Conservation (phyloP, 2,888 invertebrate genomes). For the Carabus problematicus region DNA sequence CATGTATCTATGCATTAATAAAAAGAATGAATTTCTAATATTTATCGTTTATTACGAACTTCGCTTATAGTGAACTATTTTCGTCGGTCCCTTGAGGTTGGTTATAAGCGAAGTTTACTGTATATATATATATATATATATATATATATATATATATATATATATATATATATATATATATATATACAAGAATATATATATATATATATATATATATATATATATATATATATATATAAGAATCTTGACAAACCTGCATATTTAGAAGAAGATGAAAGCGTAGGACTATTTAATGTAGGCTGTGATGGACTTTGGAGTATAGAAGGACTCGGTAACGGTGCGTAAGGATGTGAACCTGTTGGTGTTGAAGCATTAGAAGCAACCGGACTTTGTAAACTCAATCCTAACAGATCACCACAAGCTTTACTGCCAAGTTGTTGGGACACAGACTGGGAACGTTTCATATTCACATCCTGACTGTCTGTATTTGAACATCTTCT, state of each 20-base stretch:
- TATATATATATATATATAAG: background rate
- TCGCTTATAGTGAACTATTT: no score
- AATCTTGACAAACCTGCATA: constrained; percentile 60
- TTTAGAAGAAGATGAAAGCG: constrained; percentile 61
- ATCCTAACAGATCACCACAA: constrained; percentile 79
- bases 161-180: no score
- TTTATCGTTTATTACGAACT: no score
- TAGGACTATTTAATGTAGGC: constrained; percentile 73
- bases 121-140: no score
- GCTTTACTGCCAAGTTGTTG: constrained; percentile 77
- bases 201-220: no score
- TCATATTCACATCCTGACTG: constrained; percentile 68
- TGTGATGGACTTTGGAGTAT: constrained; percentile 61
- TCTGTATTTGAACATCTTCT: constrained; percentile 76
- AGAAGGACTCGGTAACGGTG: constrained; percentile 77
- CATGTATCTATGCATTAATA: no score
- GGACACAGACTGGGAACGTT: constrained; percentile 78
- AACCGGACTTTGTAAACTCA: constrained; percentile 81
- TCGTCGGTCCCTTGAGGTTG: no score
- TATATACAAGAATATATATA: no score
- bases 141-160: no score
- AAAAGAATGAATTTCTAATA: no score
- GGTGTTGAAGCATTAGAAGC: constrained; percentile 77
- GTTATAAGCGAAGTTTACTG: no score
- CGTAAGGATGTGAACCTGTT: constrained; percentile 75